Evolutionary conservation across 1,140 invertebrate species (phyloP).

Genomic region (Drosophila nannoptera): DNA sequence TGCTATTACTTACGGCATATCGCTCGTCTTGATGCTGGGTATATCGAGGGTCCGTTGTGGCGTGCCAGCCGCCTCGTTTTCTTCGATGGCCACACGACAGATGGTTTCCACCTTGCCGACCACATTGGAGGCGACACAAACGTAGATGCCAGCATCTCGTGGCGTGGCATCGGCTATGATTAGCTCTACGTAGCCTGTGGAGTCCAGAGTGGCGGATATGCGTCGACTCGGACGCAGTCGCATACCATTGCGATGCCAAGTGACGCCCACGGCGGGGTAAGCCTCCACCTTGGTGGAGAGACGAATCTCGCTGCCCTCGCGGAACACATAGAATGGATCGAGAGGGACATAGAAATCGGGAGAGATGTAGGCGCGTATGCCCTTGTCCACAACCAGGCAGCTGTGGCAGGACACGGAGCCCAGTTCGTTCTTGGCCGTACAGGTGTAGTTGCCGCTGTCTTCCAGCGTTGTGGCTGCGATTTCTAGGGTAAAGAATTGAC

Average conservation of each 20-base stretch:
- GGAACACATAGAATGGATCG: constrained; percentile 82
- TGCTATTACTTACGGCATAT: constrained; percentile 82
- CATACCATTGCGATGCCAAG: constrained; percentile 87
- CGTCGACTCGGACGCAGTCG: constrained; percentile 87
- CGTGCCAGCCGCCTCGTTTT: constrained; percentile 57
- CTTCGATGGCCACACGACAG: constrained; percentile 84
- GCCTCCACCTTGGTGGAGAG: constrained; percentile 87
- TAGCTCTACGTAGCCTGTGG: constrained; percentile 89
- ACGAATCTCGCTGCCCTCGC: constrained; percentile 83
- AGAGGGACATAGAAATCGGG: constrained; percentile 87
- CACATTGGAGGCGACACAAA: constrained; percentile 91
- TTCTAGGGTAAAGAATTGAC: constrained; percentile 90
- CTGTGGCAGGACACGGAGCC: constrained; percentile 91
- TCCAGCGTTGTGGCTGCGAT: constrained; percentile 86
- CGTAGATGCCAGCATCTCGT: constrained; percentile 92
- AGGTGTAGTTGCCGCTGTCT: constrained; percentile 91
- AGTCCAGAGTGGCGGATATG: constrained; percentile 86
- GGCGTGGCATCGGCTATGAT: constrained; percentile 83
- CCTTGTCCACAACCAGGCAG: constrained; percentile 90
- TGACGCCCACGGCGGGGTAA: constrained; percentile 88
- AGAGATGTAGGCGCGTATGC: constrained; percentile 88
- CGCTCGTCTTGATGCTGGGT: constrained; percentile 80
- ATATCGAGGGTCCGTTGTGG: constrained; percentile 47
- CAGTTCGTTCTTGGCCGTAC: constrained; percentile 88
- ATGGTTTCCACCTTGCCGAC: constrained; percentile 88